Conservation (phyloP, 1,140 invertebrate genomes). For the Platorchestia sp. region DNA sequence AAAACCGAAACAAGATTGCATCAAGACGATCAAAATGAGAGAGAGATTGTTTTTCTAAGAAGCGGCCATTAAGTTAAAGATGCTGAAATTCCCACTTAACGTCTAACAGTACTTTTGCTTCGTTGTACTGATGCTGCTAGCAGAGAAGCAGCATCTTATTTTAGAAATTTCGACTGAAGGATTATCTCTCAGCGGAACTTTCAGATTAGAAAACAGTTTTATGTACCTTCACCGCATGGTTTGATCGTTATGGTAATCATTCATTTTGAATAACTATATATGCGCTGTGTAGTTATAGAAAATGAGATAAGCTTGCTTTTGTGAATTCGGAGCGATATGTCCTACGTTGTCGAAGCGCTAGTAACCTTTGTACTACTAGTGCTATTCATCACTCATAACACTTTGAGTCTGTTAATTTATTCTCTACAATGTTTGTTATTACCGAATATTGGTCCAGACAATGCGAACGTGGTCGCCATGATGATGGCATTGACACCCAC, state of each 20-base stretch:
- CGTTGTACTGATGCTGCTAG: background rate
- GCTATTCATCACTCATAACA: too few species aligned
- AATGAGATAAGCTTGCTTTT: too few species aligned
- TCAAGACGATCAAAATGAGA: background rate
- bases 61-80: background rate
- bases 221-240: background rate
- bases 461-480: background rate
- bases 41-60: background rate
- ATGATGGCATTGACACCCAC: constrained; percentile 20
- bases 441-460: constrained; percentile 10
- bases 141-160: background rate
- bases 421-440: background rate
- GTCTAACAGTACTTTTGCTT: background rate
- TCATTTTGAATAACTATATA: too few species aligned
- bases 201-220: background rate
- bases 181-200: background rate
- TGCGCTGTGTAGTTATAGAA: too few species aligned
- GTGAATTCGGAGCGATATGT: too few species aligned
- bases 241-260: background rate
- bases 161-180: background rate
- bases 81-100: background rate
- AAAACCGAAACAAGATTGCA: too few species aligned
- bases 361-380: too few species aligned
- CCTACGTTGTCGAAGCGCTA: too few species aligned
- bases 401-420: background rate